Evolutionary conservation across 2,113 vertebrate genomes (phyloP), one percentile per base, ranked within the genome.

Genomic region (Fulica atra): DNA sequence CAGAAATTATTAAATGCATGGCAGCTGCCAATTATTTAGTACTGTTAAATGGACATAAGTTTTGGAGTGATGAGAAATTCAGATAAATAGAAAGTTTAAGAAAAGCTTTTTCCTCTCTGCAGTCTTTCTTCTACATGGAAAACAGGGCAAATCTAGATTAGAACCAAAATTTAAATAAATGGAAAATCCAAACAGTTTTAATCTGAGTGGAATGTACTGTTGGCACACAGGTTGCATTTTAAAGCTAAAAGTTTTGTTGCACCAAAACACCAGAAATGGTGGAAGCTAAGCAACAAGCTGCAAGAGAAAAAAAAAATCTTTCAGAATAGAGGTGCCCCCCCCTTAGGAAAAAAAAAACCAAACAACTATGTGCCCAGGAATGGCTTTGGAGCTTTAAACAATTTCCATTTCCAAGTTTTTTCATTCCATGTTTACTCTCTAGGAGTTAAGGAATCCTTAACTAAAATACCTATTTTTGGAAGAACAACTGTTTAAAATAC

Each of bases 181-280:
- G 35, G 72, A 86, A 96, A 94, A 89, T 51, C 56, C 56, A 91
- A 94, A 73, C 44, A 4, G 69, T 71, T 71, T 92, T 93, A 87
- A 95, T 95, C 81, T 44, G 26, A 61, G 50, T 61, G 84, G 93
- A 95, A 95, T 85, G 81, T 72, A 25, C 69, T 91, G 53, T 44
- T 95, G 95, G 95, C 96, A 92, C 92, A 91, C 65, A 71, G 66
- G 81, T 53, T 94, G 70, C 65, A 40, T 78, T 96, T 92, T 81
- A 89, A 95, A 91, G 65, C 57, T 92, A 33, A 17, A 86, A 89
- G 73, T 65, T 95, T 81, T 79, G 66, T 85, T 94, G 78, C 63
- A 91, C 57, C 63, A 72, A n/a, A 95, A 79, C 81, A 95, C 60
- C 31, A 89, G 64, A 48, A 89, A 57, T 59, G 85, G 82, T 14